Evolutionary conservation across 2,113 vertebrate genomes (phyloP).

Genomic region (Sceloporus undulatus): DNA sequence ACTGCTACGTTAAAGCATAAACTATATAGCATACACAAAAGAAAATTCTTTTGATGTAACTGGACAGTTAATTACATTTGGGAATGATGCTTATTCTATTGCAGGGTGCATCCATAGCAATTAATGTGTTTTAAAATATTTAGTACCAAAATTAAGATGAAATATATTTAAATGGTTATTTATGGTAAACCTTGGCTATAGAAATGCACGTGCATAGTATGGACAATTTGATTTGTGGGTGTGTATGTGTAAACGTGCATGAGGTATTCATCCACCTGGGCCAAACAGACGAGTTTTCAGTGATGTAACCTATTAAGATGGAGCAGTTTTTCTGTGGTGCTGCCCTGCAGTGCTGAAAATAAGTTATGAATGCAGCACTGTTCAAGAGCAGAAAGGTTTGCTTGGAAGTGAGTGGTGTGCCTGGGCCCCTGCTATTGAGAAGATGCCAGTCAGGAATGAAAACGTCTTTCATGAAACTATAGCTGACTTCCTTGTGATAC

Average conservation of each 20-base stretch:
- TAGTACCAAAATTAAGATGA: neutral
- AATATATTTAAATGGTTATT: neutral
- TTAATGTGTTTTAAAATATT: neutral
- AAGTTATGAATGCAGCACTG: constrained; percentile 86
- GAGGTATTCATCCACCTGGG: constrained; percentile 75
- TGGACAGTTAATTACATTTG: neutral
- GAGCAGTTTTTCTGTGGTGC: constrained; percentile 81
- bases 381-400: constrained; percentile 82
- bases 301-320: constrained; percentile 81
- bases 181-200: constrained; percentile 16
- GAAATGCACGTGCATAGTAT: constrained; percentile 44
- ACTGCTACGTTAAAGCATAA: no score
- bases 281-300: constrained; percentile 75
- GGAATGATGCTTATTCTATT: neutral
- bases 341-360: constrained; percentile 77
- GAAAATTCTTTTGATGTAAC: no score
- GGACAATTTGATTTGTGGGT: constrained; percentile 67
- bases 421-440: constrained; percentile 85
- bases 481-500: constrained; percentile 80
- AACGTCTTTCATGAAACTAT: constrained; percentile 86
- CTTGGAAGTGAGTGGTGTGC: constrained; percentile 81
- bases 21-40: no score
- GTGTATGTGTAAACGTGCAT: constrained; percentile 58
- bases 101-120: neutral
- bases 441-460: constrained; percentile 87